Conservation (phyloP, 2,888 invertebrate genomes). For the Xiphydria camelus region DNA sequence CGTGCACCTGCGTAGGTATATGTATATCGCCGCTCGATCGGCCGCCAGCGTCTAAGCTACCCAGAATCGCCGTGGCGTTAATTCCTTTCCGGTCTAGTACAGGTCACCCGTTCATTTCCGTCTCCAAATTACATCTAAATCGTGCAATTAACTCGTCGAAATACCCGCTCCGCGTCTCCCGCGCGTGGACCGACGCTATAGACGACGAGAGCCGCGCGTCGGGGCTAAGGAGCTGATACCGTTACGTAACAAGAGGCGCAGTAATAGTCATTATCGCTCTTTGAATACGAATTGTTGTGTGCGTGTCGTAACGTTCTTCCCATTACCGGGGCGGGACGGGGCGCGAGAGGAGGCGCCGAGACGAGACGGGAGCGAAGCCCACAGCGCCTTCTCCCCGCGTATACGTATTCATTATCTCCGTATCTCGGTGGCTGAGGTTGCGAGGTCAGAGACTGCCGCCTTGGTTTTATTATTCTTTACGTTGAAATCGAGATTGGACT, state of each 20-base stretch:
- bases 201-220: too few species aligned
- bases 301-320: conserved; percentile 27
- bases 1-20: too few species aligned
- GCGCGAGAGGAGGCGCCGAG: not conserved
- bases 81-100: not conserved
- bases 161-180: not conserved
- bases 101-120: conserved; percentile 51
- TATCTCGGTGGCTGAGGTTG: conserved; percentile 24
- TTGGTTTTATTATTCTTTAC: conserved; percentile 1
- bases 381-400: not conserved
- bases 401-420: conserved; percentile 4
- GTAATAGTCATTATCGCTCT: conserved; percentile 29
- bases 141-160: conserved; percentile 30
- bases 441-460: conserved; percentile 24
- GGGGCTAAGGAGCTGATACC: not conserved
- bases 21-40: too few species aligned
- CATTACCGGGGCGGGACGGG: conserved; percentile 7
- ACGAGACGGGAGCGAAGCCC: not conserved
- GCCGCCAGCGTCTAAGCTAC: too few species aligned
- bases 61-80: not conserved
- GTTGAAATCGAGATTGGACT: not conserved
- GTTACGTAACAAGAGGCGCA: conserved; percentile 25
- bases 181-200: too few species aligned
- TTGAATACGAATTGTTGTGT: conserved; percentile 32
- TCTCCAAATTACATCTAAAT: conserved; percentile 54